Conservation (phyloP, 2,113 vertebrate genomes). For the Muntiacus muntjak region DNA sequence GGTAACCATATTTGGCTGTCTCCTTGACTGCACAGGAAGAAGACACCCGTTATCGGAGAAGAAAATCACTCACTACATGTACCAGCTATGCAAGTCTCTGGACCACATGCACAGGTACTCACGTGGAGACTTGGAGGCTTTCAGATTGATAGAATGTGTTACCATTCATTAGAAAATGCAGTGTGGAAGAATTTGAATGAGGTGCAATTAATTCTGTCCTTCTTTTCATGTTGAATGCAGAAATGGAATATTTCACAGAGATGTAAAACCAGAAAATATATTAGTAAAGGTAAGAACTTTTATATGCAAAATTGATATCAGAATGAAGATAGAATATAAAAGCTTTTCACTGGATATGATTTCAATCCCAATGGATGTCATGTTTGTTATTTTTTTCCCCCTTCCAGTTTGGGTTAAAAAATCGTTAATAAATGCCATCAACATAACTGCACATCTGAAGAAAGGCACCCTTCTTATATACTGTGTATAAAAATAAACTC, state of each 20-base stretch:
- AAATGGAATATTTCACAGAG: conserved; percentile 91
- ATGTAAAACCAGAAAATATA: conserved; percentile 92
- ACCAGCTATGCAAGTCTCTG: conserved; percentile 88
- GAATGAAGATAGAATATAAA: not conserved
- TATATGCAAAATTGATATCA: not conserved
- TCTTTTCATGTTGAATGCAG: conserved; percentile 74
- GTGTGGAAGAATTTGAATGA: not conserved
- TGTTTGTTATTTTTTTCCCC: not conserved
- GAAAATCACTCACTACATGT: conserved; percentile 84
- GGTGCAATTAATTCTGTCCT: not conserved
- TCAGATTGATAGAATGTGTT: not conserved
- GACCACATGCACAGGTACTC: conserved; percentile 88
- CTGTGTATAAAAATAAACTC: no score
- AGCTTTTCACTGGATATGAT: accelerated
- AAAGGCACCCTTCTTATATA: not conserved
- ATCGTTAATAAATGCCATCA: not conserved
- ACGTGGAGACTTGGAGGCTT: not conserved
- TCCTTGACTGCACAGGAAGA: conserved; percentile 79
- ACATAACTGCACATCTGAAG: accelerated
- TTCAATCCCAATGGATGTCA: accelerated
- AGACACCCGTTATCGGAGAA: conserved; percentile 84
- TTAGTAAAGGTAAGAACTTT: conserved; percentile 86
- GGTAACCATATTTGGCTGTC: conserved; percentile 6
- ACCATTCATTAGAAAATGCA: not conserved
- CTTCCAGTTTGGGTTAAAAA: not conserved